phyloP scores from a whole-genome alignment of 2,888 invertebrate species.

The Brenthis daphne region DNA sequence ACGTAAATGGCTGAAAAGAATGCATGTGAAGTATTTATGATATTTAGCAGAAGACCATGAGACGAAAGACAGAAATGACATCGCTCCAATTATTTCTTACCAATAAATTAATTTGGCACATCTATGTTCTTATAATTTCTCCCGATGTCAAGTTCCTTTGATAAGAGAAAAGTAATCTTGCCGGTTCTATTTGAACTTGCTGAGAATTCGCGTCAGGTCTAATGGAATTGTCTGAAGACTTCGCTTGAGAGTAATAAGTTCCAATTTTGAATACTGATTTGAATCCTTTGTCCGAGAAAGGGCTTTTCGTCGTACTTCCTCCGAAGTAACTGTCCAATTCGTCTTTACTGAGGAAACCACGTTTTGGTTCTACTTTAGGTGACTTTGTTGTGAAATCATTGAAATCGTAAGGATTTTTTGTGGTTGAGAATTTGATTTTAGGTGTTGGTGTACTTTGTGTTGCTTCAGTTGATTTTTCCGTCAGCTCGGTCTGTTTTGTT shows the following conservation, averaged over 20 bases:
- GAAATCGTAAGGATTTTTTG: constrained; percentile 82
- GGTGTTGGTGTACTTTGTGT: constrained; percentile 47
- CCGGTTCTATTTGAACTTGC: constrained; percentile 76
- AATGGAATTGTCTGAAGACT: constrained; percentile 73
- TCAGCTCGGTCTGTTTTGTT: constrained; percentile 44
- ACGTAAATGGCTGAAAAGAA: constrained; percentile 37
- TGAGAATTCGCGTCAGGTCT: constrained; percentile 76
- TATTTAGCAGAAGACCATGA: constrained; percentile 41
- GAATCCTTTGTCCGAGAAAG: constrained; percentile 65
- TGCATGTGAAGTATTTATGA: constrained; percentile 32
- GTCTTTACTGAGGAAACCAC: constrained; percentile 67
- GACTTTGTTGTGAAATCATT: constrained; percentile 69
- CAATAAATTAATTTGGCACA: constrained; percentile 63
- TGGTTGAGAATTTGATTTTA: constrained; percentile 74
- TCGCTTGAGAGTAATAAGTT: constrained; percentile 72
- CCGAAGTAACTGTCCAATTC: constrained; percentile 66
- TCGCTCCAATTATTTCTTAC: constrained; percentile 62
- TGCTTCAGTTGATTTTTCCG: constrained; percentile 54
- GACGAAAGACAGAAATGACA: constrained; percentile 51
- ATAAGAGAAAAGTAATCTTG: constrained; percentile 66
- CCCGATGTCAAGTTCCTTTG: constrained; percentile 71
- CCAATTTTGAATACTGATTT: constrained; percentile 74
- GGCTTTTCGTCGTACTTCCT: constrained; percentile 80
- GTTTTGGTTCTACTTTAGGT: constrained; percentile 55
- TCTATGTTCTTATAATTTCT: constrained; percentile 58